Base-by-base conservation (phyloP, 1,140 invertebrate genomes). In the Mamestra configurata region DNA sequence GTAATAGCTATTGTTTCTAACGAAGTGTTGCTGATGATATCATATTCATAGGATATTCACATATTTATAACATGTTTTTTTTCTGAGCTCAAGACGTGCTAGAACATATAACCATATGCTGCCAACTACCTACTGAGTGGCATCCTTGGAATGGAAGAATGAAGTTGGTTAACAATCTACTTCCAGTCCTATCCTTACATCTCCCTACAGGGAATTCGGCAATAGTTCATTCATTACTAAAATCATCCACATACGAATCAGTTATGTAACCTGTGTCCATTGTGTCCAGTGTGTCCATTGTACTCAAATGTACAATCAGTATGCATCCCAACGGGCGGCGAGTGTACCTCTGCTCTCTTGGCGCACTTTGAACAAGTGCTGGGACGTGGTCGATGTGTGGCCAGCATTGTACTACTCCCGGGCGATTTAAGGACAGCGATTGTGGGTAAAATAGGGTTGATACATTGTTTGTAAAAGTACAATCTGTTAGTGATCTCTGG, bases 251-350 rank as follows among this genome's bases (percentile, higher is more conserved):
- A 18, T 51, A 51, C 49, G n/a, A 2, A 13, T n/a, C 4, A 22
- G 4, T 53, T 18, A 53, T 53, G 3, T 7, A 6, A 53, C 15
- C 13, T 55, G 51, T n/a, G 5, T n/a, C n/a, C n/a, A n/a, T n/a
- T n/a, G n/a, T n/a, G n/a, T n/a, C 15, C 46, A 49, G 6, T 22
- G 15, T 7, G 49, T 51, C 15, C 31, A 35, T 31, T 35, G 31
- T 61, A 4, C 31, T 61, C 27, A n/a, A 31, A 31, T 66, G 1
- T 66, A 2, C 53, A 57, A 57, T 57, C 22, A 57, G 53, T 57
- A 27, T 55, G 53, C 53, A 4, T 24, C 35, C 6, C 31, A 61
- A 37, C 13, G 22, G 13, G 6, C 55, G 24, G 5, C 6, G 11
- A 55, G 53, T 24, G 20, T 59, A 24, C 22, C 13, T 4, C 55